Percentiles rank a stretch among this genome's conserved stretches.
phyloP scores from a whole-genome alignment of 2,113 vertebrate species.

The Tupaia chinensis region DNA sequence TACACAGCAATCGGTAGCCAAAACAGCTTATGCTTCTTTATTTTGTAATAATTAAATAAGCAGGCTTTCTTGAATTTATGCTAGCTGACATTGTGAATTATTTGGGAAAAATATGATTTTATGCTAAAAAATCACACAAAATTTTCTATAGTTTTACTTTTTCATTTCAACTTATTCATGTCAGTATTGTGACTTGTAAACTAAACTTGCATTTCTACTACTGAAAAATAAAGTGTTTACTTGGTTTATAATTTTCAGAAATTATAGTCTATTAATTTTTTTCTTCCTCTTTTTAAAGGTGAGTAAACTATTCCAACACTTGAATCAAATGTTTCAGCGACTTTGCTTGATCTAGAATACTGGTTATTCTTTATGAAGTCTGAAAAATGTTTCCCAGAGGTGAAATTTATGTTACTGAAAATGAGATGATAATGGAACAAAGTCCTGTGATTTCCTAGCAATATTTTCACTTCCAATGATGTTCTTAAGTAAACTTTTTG shows the following conservation, averaged over 20 bases:
- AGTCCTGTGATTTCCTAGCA: slow-evolving; percentile 37
- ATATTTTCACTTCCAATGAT: background rate
- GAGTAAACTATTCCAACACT: background rate
- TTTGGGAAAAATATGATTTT: slow-evolving; percentile 3
- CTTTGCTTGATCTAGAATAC: slow-evolving; percentile 31
- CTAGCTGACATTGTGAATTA: slow-evolving; percentile 16
- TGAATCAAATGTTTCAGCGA: background rate
- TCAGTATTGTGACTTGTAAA: slow-evolving; percentile 29
- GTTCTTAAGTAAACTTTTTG: slow-evolving; percentile 43
- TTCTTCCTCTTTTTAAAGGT: slow-evolving; percentile 13
- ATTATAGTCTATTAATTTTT: slow-evolving; percentile 19
- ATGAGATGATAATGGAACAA: background rate
- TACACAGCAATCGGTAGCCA: background rate
- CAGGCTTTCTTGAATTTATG: slow-evolving; percentile 26
- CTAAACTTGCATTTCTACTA: background rate
- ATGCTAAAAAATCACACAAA: background rate
- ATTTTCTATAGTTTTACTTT: background rate
- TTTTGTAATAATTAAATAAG: slow-evolving; percentile 41
- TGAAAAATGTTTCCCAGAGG: slow-evolving; percentile 1
- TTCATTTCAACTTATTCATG: slow-evolving; percentile 7
- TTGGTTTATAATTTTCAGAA: slow-evolving; percentile 49
- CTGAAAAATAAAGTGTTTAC: slow-evolving; percentile 14
- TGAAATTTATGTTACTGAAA: slow-evolving; percentile 45
- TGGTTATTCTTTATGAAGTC: slow-evolving; percentile 30
- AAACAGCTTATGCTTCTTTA: background rate